Base-by-base conservation (phyloP, 2,113 vertebrate genomes). In the Pionites leucogaster region DNA sequence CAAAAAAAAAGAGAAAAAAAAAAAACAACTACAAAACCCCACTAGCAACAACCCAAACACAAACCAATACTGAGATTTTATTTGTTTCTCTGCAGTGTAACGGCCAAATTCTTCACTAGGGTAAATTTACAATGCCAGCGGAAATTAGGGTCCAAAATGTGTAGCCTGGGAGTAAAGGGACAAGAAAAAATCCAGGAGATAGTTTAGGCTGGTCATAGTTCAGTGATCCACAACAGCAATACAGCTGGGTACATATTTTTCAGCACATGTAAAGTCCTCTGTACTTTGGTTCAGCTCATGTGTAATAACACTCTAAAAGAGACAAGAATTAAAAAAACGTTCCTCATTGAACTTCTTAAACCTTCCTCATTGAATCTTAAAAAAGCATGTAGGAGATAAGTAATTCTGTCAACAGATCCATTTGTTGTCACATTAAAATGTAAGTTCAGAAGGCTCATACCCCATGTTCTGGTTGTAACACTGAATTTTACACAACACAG, bases 41-140 rank as follows among this genome's bases (percentile, higher is more conserved):
- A 69, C 35, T 29, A 87, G 62, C 41, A 94, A 85, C 63, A 94
- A 92, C 68, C 29, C 60, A 86, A 94, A 88, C 49, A 92, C 55
- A 89, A 88, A 86, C 79, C 5, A 16, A 50, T 60, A 55, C 55
- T 44, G 76, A 90, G 55, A 71, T 77, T 83, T 88, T 74, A 65
- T 91, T 78, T 88, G 64, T 64, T 29, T 50, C 78, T 77, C 88
- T 86, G 80, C 35, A 49, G 39, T 8, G 28, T 31, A 60, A 86
- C 74, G 16, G 60, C 71, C 75, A 78, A 75, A 88, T 81, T 81
- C 79, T 84, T 94, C 67, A 53, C 72, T 35, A 29, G 27, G 17
- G 18, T 88, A 91, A 86, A 78, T 74, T 64, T 46, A 74, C 24
- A 55, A 35, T 41, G 35, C 29, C 60, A 81, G 42, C 27, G 64